Conservation (phyloP, 2,113 vertebrate genomes). For the Cinclus cinclus region DNA sequence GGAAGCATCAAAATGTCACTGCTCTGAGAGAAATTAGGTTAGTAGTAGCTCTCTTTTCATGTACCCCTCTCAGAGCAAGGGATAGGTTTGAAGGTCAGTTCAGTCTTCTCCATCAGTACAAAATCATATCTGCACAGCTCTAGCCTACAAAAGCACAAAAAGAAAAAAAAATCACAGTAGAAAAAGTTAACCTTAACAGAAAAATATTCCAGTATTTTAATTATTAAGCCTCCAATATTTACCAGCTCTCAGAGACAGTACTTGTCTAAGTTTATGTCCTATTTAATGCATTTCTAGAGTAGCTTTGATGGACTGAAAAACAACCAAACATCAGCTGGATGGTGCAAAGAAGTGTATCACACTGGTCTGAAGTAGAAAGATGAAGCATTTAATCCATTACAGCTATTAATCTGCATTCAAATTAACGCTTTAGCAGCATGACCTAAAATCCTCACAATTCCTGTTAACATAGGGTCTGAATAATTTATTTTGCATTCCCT, state of each 20-base stretch:
- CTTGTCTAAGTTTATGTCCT: not conserved
- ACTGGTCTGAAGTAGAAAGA: not conserved
- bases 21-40: not conserved
- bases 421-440: not conserved
- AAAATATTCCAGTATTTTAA: not conserved
- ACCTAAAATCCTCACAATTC: not conserved
- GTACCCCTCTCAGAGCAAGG: slow-evolving; percentile 66
- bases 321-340: not conserved
- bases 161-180: not conserved
- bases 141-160: slow-evolving; percentile 61
- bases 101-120: slow-evolving; percentile 82
- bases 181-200: not conserved
- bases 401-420: not conserved
- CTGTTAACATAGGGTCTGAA: not conserved
- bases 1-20: slow-evolving; percentile 32
- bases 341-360: not conserved
- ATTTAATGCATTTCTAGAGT: not conserved
- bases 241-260: not conserved
- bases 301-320: not conserved
- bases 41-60: not conserved
- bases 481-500: not conserved
- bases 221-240: not conserved
- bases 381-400: not conserved
- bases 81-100: slow-evolving; percentile 81
- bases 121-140: slow-evolving; percentile 84